Evolutionary conservation across 2,888 invertebrate genomes (phyloP).

Genomic region (Gerris lacustris): DNA sequence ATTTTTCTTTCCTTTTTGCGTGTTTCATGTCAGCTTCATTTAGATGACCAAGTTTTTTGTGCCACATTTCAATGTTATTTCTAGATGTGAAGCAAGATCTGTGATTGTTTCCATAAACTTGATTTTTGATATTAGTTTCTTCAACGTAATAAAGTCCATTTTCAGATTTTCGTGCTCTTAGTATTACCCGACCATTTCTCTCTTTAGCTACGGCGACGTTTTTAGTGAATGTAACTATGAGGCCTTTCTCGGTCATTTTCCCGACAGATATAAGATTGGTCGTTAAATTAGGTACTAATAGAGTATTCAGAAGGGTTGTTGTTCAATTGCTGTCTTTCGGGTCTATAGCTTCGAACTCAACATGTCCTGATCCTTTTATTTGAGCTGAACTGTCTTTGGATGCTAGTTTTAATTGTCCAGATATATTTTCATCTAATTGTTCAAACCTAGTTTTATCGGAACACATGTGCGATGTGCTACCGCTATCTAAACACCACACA

Average conservation of each 20-base stretch:
- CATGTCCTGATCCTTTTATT: slow-evolving; percentile 16
- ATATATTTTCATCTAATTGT: background rate
- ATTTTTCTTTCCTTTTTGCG: background rate
- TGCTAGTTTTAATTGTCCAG: slow-evolving; percentile 11
- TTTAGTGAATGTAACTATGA: slow-evolving; percentile 13
- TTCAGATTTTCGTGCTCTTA: background rate
- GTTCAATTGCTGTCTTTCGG: background rate
- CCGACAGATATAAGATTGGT: slow-evolving; percentile 15
- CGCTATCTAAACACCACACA: slow-evolving; percentile 16
- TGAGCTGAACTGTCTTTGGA: slow-evolving; percentile 4
- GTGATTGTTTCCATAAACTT: background rate
- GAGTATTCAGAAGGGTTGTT: slow-evolving; percentile 14
- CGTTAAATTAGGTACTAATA: slow-evolving; percentile 15
- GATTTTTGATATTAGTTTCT: background rate
- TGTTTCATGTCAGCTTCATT: slow-evolving; percentile 14
- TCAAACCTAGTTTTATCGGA: slow-evolving; percentile 3
- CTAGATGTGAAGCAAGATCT: background rate
- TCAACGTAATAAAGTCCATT: background rate
- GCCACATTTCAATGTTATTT: slow-evolving; percentile 6
- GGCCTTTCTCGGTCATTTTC: slow-evolving; percentile 16
- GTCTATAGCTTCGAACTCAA: slow-evolving; percentile 6
- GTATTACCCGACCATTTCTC: background rate
- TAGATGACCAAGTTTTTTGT: slow-evolving; percentile 14
- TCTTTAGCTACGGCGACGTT: slow-evolving; percentile 11
- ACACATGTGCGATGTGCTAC: slow-evolving; percentile 18